A percentile compares a stretch with the other conserved stretches of the same genome.
Evolutionary conservation across 64 coral and sea anemone species (phyloP).

Genomic region (Pachyseris speciosa): DNA sequence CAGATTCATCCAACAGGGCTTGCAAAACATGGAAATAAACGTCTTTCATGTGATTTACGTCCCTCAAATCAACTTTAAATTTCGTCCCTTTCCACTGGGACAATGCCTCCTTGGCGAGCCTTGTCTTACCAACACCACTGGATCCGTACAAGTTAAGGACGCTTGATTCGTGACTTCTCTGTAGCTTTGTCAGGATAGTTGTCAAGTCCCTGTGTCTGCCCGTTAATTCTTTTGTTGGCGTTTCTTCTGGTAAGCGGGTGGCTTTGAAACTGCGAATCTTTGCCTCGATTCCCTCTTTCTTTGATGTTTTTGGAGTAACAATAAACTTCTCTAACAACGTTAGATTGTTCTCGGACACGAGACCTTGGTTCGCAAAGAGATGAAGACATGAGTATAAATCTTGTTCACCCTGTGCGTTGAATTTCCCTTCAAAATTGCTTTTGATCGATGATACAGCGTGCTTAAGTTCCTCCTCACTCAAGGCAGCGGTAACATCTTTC

Average conservation of each 20-base stretch:
- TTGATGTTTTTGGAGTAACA: slow-evolving; percentile 9
- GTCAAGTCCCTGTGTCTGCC: slow-evolving; percentile 10
- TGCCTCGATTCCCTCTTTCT: neutral
- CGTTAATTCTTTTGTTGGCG: neutral
- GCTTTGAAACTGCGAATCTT: slow-evolving; percentile 8
- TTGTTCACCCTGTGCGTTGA: neutral
- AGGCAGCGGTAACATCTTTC: neutral
- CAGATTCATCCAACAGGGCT: neutral
- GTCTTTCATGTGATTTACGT: neutral
- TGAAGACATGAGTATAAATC: slow-evolving; percentile 28
- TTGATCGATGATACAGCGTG: slow-evolving; percentile 20
- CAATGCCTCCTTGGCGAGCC: neutral
- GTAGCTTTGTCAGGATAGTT: neutral
- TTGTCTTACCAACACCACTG: slow-evolving; percentile 37
- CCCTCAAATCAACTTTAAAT: slow-evolving; percentile 16
- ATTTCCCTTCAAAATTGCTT: slow-evolving; percentile 12
- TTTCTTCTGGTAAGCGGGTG: neutral
- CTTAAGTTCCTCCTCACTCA: slow-evolving; percentile 1
- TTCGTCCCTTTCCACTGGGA: neutral
- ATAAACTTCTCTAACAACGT: slow-evolving; percentile 38
- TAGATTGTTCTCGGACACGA: slow-evolving; percentile 25
- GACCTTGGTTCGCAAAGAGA: slow-evolving; percentile 12
- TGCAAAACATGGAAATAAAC: neutral
- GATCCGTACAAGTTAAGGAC: slow-evolving; percentile 30
- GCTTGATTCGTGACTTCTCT: neutral